phyloP scores from a whole-genome alignment of 2,113 vertebrate species.

The Thalassoma bifasciatum region DNA sequence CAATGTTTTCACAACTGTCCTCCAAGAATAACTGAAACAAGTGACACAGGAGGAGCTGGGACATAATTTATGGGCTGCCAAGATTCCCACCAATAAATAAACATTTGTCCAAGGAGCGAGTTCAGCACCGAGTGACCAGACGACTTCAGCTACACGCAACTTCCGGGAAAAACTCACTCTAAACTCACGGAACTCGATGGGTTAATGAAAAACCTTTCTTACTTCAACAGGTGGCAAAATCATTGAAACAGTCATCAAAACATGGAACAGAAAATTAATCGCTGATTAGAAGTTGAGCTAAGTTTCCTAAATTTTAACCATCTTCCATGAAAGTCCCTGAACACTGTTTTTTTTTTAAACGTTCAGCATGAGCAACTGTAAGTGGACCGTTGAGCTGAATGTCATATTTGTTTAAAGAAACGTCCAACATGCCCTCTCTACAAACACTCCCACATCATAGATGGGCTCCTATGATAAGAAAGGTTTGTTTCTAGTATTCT shows the following conservation, averaged over 20 bases:
- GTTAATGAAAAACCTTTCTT: background rate
- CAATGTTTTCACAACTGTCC: slow-evolving; percentile 77
- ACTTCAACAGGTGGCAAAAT: background rate
- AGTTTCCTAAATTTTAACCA: too few relatives aligned
- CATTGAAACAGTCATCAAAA: background rate
- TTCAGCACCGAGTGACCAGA: slow-evolving; percentile 11
- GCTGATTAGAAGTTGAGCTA: too few relatives aligned
- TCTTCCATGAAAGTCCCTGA: too few relatives aligned
- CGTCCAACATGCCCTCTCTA: too few relatives aligned
- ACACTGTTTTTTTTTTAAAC: too few relatives aligned
- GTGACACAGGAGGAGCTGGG: slow-evolving; percentile 28
- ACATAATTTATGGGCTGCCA: slow-evolving; percentile 43
- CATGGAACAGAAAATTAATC: background rate
- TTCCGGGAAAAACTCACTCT: background rate
- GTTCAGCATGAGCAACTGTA: too few relatives aligned
- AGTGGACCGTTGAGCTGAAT: too few relatives aligned
- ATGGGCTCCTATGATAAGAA: too few relatives aligned
- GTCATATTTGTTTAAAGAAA: too few relatives aligned
- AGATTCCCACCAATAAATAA: slow-evolving; percentile 60
- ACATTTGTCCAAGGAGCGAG: slow-evolving; percentile 51
- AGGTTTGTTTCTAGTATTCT: too few relatives aligned
- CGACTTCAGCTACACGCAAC: background rate
- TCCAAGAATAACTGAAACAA: slow-evolving; percentile 59
- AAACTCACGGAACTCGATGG: background rate
- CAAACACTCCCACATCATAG: too few relatives aligned